Evolutionary conservation across 2,888 invertebrate genomes (phyloP).

Genomic region (Morpho helenor): DNA sequence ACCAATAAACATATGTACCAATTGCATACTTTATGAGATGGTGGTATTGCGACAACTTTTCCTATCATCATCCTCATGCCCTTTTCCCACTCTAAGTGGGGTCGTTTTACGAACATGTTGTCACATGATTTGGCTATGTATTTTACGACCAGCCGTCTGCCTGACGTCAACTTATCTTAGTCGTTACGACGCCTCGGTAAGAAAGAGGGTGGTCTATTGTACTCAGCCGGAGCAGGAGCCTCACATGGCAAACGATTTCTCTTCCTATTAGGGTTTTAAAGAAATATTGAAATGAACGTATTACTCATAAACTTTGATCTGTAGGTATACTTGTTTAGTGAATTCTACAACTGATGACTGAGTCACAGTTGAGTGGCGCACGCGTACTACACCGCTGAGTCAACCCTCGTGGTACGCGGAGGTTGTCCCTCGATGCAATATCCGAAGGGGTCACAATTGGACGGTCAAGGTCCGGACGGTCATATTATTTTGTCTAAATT

Average conservation of each 20-base stretch:
- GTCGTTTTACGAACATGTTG: too few species aligned
- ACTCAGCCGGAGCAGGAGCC: neutral
- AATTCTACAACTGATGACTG: conserved; percentile 9
- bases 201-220: too few species aligned
- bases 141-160: too few species aligned
- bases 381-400: conserved; percentile 47
- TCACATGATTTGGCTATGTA: too few species aligned
- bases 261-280: neutral
- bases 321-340: conserved; percentile 3
- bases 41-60: too few species aligned
- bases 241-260: neutral
- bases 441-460: conserved; percentile 26
- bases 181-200: too few species aligned
- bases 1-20: too few species aligned
- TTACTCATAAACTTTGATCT: conserved; percentile 1
- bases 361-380: conserved; percentile 25
- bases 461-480: conserved; percentile 32
- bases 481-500: conserved; percentile 4
- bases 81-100: too few species aligned
- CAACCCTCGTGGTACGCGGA: conserved; percentile 41
- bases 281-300: neutral
- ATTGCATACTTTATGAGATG: too few species aligned
- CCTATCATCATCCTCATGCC: too few species aligned
- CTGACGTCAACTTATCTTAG: too few species aligned
- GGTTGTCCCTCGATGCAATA: conserved; percentile 30